phyloP scores from a whole-genome alignment of 2,797 vertebrate genomes.

The Stomatorhinus walkeri region DNA sequence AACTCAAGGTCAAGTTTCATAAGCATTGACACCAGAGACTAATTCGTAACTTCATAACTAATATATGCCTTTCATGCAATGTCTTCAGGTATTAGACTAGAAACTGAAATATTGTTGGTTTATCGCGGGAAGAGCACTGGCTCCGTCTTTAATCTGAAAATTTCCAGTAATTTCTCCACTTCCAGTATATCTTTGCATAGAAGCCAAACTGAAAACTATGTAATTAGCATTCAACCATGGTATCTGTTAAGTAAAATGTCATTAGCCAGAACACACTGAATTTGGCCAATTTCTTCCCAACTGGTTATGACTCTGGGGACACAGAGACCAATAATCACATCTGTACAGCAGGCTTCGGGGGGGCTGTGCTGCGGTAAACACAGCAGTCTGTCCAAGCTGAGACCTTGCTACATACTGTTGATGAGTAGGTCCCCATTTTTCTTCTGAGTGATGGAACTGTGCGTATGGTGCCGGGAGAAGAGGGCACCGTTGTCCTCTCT shows the following conservation, averaged over 20 bases:
- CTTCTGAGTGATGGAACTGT: slow-evolving; percentile 64
- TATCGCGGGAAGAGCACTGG: background rate
- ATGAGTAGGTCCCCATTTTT: slow-evolving; percentile 71
- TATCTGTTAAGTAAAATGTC: background rate
- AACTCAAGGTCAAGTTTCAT: slow-evolving; percentile 10
- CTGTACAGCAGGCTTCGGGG: background rate
- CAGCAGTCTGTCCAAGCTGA: background rate
- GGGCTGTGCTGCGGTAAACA: background rate
- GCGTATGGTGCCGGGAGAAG: slow-evolving; percentile 55
- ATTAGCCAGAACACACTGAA: background rate
- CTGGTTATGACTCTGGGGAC: background rate
- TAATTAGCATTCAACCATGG: background rate
- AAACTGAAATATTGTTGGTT: background rate
- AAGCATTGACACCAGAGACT: background rate
- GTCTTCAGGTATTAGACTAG: background rate
- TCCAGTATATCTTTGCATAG: background rate
- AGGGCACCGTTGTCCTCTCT: slow-evolving; percentile 63
- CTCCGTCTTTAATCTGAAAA: background rate
- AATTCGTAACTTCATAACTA: background rate
- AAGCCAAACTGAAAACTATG: background rate
- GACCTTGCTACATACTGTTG: slow-evolving; percentile 61
- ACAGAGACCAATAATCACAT: background rate
- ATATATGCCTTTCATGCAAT: background rate
- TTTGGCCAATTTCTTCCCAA: background rate
- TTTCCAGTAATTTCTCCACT: too few species aligned